These are phyloP conservation scores for Lagopus leucura DNA, from an alignment of 2,113 vertebrate genomes.

Conservation along the genomic window DNA sequence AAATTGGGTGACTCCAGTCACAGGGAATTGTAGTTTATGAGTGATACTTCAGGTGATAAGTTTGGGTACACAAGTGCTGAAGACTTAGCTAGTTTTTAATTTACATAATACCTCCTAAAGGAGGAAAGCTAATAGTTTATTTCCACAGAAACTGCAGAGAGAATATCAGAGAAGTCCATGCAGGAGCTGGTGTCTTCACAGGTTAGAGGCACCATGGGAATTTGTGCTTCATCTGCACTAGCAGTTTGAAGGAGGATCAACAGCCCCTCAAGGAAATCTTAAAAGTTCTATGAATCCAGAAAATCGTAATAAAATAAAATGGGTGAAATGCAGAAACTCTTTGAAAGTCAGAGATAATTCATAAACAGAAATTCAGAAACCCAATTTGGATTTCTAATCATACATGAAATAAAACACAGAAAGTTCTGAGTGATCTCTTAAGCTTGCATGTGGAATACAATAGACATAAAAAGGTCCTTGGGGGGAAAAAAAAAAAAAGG, in stretches of 20 bases:
- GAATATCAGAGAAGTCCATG: not conserved
- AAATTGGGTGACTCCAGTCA: not conserved
- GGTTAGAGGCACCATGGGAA: not conserved
- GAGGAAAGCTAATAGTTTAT: not conserved
- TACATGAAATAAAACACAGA: not conserved
- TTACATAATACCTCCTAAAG: not conserved
- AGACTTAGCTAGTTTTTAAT: not conserved
- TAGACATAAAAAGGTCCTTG: not conserved
- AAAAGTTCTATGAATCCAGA: not conserved
- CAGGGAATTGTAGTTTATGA: not conserved
- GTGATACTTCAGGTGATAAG: not conserved
- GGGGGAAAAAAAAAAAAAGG: not conserved
- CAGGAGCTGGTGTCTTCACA: not conserved
- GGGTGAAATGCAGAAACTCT: not conserved
- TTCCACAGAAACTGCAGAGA: not conserved
- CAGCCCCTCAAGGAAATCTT: not conserved
- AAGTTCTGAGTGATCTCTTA: not conserved
- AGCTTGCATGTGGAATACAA: not conserved
- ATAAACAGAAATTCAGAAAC: not conserved
- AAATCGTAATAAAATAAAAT: not conserved
- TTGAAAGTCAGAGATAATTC: not conserved
- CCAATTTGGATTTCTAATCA: not conserved
- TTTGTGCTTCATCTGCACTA: not conserved
- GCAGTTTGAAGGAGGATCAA: not conserved
- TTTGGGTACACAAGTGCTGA: no score